phyloP scores from a whole-genome alignment of 2,113 vertebrate species.

The Shinisaurus crocodilurus region DNA sequence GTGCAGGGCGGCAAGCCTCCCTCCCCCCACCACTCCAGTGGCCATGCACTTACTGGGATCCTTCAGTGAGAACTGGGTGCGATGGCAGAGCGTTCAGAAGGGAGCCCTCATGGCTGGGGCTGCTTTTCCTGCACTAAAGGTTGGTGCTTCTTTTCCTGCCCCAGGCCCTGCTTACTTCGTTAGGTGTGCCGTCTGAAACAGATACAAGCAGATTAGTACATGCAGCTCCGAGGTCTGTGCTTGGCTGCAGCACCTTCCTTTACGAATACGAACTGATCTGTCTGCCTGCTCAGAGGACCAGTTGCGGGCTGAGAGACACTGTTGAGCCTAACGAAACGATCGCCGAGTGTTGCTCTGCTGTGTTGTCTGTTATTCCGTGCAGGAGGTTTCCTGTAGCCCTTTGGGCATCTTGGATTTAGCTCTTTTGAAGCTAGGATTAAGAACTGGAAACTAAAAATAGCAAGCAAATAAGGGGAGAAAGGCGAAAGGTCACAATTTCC shows the following conservation, averaged over 20 bases:
- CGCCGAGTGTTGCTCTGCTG: background rate
- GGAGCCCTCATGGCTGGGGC: conserved; percentile 58
- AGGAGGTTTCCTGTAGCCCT: background rate
- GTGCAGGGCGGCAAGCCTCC: background rate
- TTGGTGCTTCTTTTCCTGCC: conserved; percentile 45
- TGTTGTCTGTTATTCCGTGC: background rate
- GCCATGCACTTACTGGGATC: conserved; percentile 69
- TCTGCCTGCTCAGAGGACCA: background rate
- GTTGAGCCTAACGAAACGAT: background rate
- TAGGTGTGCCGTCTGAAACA: conserved; percentile 9
- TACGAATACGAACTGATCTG: conserved; percentile 12
- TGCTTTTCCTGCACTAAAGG: conserved; percentile 60
- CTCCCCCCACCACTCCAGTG: conserved; percentile 11
- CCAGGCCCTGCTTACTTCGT: background rate
- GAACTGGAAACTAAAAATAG: background rate
- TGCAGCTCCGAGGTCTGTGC: conserved; percentile 11
- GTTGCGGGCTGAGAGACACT: background rate
- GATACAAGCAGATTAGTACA: conserved; percentile 38
- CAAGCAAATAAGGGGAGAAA: background rate
- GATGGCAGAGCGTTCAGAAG: conserved; percentile 73
- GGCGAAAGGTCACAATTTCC: background rate
- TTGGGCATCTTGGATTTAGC: background rate
- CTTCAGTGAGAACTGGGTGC: conserved; percentile 70
- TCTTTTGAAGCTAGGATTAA: background rate
- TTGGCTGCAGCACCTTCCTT: background rate